Evolutionary conservation across 2,888 invertebrate species (phyloP).

Genomic region (Xanthia togata): DNA sequence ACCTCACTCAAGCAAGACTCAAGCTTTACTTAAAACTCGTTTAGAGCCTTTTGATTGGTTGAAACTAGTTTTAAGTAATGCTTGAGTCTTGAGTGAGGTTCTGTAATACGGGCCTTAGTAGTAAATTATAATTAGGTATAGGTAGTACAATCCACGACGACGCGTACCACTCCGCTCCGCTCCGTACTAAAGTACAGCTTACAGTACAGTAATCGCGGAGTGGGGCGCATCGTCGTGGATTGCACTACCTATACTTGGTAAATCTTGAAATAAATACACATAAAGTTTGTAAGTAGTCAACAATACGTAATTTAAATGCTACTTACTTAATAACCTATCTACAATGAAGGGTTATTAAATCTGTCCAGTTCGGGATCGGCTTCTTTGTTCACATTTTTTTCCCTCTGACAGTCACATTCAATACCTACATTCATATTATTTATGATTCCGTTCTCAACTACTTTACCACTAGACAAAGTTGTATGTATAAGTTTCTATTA

Average conservation of each 20-base stretch:
- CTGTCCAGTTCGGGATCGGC: conserved; percentile 22
- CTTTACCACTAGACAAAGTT: not conserved
- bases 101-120: too few species aligned
- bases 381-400: conserved; percentile 35
- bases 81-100: too few species aligned
- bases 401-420: not conserved
- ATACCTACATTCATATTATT: conserved; percentile 4
- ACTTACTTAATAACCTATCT: not conserved
- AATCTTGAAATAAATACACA: not conserved
- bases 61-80: too few species aligned
- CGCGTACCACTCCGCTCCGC: too few species aligned
- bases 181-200: too few species aligned
- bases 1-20: too few species aligned
- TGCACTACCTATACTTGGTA: not conserved
- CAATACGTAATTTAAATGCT: not conserved
- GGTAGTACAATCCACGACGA: too few species aligned
- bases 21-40: too few species aligned
- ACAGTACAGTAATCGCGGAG: too few species aligned
- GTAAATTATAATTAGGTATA: too few species aligned
- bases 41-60: too few species aligned
- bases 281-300: not conserved
- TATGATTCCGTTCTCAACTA: conserved; percentile 9
- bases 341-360: conserved; percentile 19
- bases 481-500: not conserved
- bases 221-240: too few species aligned